phyloP scores from a whole-genome alignment of 2,888 invertebrate species.

The Aspidiotus rigidus region DNA sequence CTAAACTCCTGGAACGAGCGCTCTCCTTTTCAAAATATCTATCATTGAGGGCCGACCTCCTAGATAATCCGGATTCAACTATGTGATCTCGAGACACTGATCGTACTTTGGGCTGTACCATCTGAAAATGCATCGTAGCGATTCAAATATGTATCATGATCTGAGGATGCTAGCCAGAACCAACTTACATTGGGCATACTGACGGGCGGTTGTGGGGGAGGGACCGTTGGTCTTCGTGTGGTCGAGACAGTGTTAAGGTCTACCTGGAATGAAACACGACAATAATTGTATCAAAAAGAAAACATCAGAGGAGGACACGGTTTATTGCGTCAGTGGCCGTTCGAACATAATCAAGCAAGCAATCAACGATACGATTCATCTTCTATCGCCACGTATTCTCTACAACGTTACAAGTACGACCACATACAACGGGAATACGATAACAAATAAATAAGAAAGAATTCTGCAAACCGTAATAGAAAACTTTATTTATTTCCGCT shows the following conservation, averaged over 20 bases:
- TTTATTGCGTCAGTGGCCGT: too few relatives aligned
- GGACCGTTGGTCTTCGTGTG: conserved; percentile 39
- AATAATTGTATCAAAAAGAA: too few relatives aligned
- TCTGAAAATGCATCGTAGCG: conserved; percentile 6
- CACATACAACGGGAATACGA: too few relatives aligned
- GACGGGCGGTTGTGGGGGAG: conserved; percentile 40
- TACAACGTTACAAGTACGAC: too few relatives aligned
- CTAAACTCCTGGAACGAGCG: conserved; percentile 64
- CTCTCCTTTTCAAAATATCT: conserved; percentile 65
- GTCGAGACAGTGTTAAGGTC: conserved; percentile 36
- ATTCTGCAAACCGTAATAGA: too few relatives aligned
- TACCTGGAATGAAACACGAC: not conserved
- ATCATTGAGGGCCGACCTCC: conserved; percentile 77
- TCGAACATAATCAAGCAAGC: too few relatives aligned
- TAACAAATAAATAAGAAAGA: too few relatives aligned
- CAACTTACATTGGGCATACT: conserved; percentile 32
- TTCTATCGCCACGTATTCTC: too few relatives aligned
- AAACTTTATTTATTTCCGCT: too few relatives aligned
- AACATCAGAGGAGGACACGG: too few relatives aligned
- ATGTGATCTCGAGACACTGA: conserved; percentile 43
- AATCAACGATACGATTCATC: too few relatives aligned
- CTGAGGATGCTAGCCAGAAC: not conserved
- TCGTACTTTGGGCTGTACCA: conserved; percentile 38
- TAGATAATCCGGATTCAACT: conserved; percentile 51
- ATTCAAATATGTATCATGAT: not conserved